Conservation (phyloP, 2,113 vertebrate genomes). For the Ctenomys sociabilis region DNA sequence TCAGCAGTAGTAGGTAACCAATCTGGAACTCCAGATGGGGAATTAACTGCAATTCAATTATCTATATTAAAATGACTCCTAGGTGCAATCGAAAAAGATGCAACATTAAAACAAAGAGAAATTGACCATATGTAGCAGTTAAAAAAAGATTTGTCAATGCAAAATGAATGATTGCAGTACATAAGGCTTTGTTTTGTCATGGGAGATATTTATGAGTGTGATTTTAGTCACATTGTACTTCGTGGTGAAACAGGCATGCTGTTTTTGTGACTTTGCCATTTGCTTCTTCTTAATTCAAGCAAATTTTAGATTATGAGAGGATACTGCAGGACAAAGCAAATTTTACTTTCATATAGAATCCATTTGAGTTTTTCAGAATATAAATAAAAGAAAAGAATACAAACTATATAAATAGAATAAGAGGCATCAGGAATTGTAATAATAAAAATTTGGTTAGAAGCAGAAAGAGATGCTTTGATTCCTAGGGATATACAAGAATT, state of each 20-base stretch:
- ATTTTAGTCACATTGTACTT: slow-evolving; percentile 36
- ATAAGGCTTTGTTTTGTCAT: slow-evolving; percentile 20
- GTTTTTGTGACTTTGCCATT: not conserved
- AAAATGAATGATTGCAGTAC: slow-evolving; percentile 65
- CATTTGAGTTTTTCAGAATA: not conserved
- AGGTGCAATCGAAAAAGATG: slow-evolving; percentile 79
- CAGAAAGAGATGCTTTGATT: not conserved
- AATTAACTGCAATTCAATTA: slow-evolving; percentile 85
- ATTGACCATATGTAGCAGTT: slow-evolving; percentile 78
- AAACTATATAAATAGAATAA: not conserved
- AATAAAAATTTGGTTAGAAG: not conserved
- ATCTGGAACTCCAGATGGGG: slow-evolving; percentile 81
- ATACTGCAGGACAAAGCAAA: not conserved
- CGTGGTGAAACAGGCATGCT: not conserved
- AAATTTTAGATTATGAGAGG: slow-evolving; percentile 6
- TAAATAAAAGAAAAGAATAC: not conserved
- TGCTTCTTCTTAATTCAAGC: slow-evolving; percentile 13
- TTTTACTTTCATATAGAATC: not conserved
- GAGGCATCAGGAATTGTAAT: not conserved
- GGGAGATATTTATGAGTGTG: slow-evolving; percentile 50
- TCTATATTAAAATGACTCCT: slow-evolving; percentile 83
- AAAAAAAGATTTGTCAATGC: slow-evolving; percentile 71
- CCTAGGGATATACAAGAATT: not conserved
- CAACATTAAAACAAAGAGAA: slow-evolving; percentile 74
- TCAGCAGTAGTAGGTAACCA: slow-evolving; percentile 74